Base-by-base conservation (phyloP, 64 coral and sea anemone species). In the Platygyra sinensis region DNA sequence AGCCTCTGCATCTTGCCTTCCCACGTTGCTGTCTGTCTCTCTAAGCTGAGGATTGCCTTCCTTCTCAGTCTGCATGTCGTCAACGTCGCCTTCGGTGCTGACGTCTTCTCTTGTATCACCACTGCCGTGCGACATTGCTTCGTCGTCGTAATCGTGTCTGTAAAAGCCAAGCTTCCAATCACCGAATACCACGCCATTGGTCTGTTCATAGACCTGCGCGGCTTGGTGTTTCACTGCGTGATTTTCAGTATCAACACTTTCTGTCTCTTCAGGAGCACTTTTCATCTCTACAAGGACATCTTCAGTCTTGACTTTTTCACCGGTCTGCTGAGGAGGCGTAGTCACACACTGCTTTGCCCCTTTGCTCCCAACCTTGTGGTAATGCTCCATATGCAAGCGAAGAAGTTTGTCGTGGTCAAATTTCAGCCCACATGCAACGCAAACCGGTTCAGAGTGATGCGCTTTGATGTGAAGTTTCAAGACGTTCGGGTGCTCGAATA, bases 381-480 rank as follows among this genome's bases (percentile, higher is more conserved):
- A 96, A 75, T 96, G 87, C 18, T 96, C 87, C 95, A 96, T 94
- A 50, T 96, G 95, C 36, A 96, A 83, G 59, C 93, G 93, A 8
- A 96, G 51, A 22, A 96, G 76, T 62, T 96, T 96, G 57, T 94
- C 95, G 57, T 96, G 95, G 49, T 96, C 95, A 74, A 96, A 96
- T 59, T 96, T 96, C 20, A 96, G 50, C 19, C 95, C 95, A 67
- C 95, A 96, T 16, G 93, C 88, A 25, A 89, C 83, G 72, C 95
- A 96, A 1, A 96, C 88, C 16, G 95, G 95, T 73, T 96, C 95
- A 19, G 88, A 90, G 51, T 96, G 92, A 18, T 87, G 92, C 52
- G 83, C 76, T 67, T 94, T 96, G 28, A 91, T 78, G 42, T 96
- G 91, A 51, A 88, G 79, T 50, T 87, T 87, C 19, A 96, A 60